Evolutionary conservation across 2,113 vertebrate genomes (phyloP).

Genomic region (Barnardius zonarius): DNA sequence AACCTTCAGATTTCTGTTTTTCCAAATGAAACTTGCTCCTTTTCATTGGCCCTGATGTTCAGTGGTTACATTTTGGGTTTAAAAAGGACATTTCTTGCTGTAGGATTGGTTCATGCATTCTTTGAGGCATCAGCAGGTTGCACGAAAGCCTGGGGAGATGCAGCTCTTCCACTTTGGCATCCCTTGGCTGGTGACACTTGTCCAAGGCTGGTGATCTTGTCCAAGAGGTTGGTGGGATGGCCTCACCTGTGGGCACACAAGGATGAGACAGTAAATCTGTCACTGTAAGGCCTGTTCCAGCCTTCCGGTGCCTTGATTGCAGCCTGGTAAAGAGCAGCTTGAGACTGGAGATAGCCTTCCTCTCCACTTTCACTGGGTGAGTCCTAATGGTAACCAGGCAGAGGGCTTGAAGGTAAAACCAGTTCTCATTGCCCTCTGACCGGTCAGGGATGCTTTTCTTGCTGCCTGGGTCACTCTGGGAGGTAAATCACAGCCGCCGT

Average conservation of each 20-base stretch:
- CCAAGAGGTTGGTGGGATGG: fast-evolving
- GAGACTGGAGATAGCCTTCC: not conserved
- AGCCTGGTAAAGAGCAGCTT: not conserved
- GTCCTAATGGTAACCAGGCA: not conserved
- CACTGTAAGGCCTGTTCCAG: not conserved
- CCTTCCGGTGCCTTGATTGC: not conserved
- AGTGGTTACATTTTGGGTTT: fast-evolving
- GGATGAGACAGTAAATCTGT: not conserved
- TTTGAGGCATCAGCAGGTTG: not conserved
- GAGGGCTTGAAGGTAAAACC: not conserved
- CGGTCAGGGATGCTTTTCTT: fast-evolving
- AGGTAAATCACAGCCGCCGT: not conserved
- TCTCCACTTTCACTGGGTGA: not conserved
- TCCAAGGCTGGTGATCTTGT: not conserved
- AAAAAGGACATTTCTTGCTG: not conserved
- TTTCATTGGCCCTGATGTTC: fast-evolving
- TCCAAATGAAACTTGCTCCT: not conserved
- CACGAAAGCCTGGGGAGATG: not conserved
- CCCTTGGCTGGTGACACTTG: not conserved
- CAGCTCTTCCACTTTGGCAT: no score
- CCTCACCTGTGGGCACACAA: not conserved
- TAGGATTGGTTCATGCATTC: fast-evolving
- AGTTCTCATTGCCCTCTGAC: not conserved
- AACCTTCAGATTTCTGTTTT: not conserved
- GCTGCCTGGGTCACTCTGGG: not conserved